These are phyloP conservation scores for Nymphicus hollandicus DNA, from an alignment of 2,113 vertebrate species.

Conservation along the genomic window DNA sequence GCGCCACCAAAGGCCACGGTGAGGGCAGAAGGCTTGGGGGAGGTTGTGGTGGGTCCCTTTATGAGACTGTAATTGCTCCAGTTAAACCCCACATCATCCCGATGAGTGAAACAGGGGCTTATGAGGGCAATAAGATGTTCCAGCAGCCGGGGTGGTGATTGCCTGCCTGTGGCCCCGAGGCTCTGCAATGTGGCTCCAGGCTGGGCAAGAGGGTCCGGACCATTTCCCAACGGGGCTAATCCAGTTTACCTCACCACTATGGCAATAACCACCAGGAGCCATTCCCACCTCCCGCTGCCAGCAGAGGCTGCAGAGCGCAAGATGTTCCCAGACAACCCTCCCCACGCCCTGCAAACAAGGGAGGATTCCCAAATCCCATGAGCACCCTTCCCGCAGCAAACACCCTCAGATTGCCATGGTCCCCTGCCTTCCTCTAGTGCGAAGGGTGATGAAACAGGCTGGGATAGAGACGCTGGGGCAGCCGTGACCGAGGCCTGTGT, in stretches of 20 bases:
- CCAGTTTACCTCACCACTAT: not conserved
- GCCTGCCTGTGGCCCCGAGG: not conserved
- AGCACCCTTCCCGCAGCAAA: not conserved
- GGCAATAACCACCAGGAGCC: not conserved
- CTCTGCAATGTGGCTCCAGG: not conserved
- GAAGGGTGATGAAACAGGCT: not conserved
- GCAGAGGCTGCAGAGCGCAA: not conserved
- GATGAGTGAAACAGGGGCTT: not conserved
- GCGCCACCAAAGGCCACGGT: not conserved
- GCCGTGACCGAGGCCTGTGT: fast-evolving
- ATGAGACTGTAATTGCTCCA: not conserved
- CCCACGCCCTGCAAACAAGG: not conserved
- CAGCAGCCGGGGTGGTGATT: fast-evolving
- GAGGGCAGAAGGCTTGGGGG: not conserved
- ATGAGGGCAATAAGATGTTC: not conserved
- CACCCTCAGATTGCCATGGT: fast-evolving
- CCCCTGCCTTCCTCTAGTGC: not conserved
- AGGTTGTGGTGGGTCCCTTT: not conserved
- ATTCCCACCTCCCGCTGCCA: not conserved
- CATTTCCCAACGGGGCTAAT: not conserved
- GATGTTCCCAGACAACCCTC: not conserved
- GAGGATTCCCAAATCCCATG: not conserved
- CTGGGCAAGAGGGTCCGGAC: not conserved
- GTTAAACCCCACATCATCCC: not conserved
- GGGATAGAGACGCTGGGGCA: not conserved